Conservation (phyloP, 2,113 vertebrate species). For the Mormoops blainvillei region DNA sequence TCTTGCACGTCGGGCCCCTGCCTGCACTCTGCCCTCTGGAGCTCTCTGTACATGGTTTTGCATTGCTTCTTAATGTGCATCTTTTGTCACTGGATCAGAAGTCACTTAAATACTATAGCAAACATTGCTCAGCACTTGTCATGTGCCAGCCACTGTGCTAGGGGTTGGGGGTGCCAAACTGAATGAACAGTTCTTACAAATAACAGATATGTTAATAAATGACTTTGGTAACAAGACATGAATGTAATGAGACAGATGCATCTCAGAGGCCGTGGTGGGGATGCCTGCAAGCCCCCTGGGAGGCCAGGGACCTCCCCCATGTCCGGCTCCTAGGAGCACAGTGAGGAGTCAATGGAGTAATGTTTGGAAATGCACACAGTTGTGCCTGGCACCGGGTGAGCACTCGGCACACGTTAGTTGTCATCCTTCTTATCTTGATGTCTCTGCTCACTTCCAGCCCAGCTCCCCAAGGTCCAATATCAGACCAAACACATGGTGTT, state of each 20-base stretch:
- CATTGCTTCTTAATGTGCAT: background rate
- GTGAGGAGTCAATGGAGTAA: background rate
- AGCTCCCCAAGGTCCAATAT: background rate
- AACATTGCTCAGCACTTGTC: too few species aligned
- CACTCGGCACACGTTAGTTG: background rate
- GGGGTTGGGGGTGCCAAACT: background rate
- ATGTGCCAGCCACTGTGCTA: background rate
- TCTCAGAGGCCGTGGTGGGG: accelerated
- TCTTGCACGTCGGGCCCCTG: background rate
- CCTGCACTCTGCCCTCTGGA: background rate
- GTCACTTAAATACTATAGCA: background rate
- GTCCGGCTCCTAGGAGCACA: background rate
- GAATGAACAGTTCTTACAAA: background rate
- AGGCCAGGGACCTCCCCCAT: accelerated
- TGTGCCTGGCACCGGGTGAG: background rate
- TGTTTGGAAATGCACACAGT: accelerated
- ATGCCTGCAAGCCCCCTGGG: background rate
- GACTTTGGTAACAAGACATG: background rate
- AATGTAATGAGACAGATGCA: background rate
- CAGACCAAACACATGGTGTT: background rate
- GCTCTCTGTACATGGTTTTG: background rate
- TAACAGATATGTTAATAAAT: background rate
- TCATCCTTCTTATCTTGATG: background rate
- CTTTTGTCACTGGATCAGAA: background rate
- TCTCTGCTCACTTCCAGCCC: background rate